Percentiles rank a stretch among this genome's conserved stretches.
Evolutionary conservation across 2,113 vertebrate species (phyloP).

Genomic region (Nycticorax nycticorax): DNA sequence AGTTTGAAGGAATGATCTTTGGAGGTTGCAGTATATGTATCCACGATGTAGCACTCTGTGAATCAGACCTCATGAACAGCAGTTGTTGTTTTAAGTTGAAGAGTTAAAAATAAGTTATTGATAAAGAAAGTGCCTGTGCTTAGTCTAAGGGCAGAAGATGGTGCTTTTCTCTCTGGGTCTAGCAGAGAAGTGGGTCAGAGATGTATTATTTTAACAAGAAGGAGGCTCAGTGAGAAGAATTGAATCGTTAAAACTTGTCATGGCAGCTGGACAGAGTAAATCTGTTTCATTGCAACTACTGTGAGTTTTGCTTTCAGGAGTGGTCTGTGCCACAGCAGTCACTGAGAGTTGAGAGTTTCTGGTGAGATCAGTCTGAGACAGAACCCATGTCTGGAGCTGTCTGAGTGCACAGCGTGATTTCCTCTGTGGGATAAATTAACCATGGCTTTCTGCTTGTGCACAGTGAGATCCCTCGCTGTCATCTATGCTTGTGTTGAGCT

Average conservation of each 20-base stretch:
- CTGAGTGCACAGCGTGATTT: constrained; percentile 61
- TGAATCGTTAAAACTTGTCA: background rate
- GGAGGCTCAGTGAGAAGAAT: background rate
- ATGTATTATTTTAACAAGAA: background rate
- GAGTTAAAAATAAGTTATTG: background rate
- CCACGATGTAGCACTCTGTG: background rate
- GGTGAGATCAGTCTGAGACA: constrained; percentile 49
- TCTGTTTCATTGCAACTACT: constrained; percentile 6
- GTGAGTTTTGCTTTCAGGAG: constrained; percentile 16
- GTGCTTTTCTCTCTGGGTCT: background rate
- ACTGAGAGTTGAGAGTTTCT: constrained; percentile 33
- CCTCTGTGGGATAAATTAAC: constrained; percentile 58
- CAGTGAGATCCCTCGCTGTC: constrained; percentile 38
- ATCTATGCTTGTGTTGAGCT: constrained; percentile 36
- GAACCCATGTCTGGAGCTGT: constrained; percentile 55
- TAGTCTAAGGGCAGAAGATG: background rate
- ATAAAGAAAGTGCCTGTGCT: background rate
- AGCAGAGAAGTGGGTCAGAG: background rate
- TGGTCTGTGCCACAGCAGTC: constrained; percentile 34
- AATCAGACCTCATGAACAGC: background rate
- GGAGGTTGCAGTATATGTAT: background rate
- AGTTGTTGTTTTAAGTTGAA: background rate
- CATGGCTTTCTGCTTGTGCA: constrained; percentile 35
- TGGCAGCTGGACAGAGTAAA: background rate
- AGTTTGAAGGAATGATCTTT: constrained; percentile 3